Percentiles rank a stretch among this genome's conserved stretches.
These are phyloP conservation scores for Pantherophis alleghaniensis DNA, from an alignment of 2,797 vertebrate species.

Conservation along the genomic window DNA sequence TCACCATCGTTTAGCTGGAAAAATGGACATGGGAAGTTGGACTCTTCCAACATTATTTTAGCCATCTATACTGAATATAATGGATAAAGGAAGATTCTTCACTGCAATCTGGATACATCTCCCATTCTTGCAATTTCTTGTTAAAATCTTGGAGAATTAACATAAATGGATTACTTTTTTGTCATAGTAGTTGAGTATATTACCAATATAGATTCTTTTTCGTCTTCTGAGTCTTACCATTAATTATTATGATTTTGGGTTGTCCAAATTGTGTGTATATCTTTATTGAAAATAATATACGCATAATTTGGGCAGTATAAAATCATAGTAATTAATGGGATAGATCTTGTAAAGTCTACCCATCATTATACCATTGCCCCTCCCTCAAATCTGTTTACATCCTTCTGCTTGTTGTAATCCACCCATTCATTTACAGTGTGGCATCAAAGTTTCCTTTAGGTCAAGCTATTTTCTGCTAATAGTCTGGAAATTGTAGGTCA, in stretches of 20 bases:
- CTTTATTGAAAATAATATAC: background rate
- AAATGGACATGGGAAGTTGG: background rate
- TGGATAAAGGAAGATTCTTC: background rate
- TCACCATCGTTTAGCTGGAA: background rate
- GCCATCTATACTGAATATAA: background rate
- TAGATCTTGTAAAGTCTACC: background rate
- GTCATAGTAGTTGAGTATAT: background rate
- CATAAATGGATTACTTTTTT: background rate
- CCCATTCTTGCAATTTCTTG: background rate
- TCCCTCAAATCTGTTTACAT: background rate
- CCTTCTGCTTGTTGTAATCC: background rate
- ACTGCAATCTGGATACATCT: too few species aligned
- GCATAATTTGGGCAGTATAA: background rate
- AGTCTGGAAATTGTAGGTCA: background rate
- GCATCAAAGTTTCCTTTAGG: background rate
- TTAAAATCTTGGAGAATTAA: background rate
- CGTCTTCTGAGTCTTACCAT: background rate
- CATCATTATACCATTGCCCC: background rate
- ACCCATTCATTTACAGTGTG: background rate
- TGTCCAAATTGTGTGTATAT: background rate
- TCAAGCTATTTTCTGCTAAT: background rate
- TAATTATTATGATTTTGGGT: background rate
- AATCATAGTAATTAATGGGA: background rate
- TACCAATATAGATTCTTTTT: background rate
- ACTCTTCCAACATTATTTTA: background rate